Percentiles rank a stretch among this genome's conserved stretches.
Conservation (phyloP, 2,113 vertebrate species). For the Hippocampus guttulatus region DNA sequence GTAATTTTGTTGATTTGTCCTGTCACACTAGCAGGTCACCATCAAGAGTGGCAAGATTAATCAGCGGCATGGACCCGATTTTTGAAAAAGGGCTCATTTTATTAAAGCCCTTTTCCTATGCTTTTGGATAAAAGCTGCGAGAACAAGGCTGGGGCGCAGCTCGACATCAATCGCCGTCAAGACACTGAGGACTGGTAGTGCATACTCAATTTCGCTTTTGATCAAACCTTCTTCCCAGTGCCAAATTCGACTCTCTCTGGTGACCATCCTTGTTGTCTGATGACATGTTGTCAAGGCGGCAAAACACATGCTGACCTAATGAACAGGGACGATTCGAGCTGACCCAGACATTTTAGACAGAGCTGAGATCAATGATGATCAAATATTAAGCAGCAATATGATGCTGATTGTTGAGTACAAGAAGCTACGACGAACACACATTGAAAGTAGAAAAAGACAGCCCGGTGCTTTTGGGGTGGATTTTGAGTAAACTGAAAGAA, state of each 20-base stretch:
- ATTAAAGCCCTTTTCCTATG: not conserved
- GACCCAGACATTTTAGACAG: conserved; percentile 3
- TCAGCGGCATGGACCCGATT: not conserved
- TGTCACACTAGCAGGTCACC: not conserved
- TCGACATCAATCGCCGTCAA: not conserved
- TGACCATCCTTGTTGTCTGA: not conserved
- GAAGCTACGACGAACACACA: not conserved
- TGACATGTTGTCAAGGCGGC: not conserved
- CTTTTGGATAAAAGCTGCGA: not conserved
- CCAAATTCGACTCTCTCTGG: conserved; percentile 10
- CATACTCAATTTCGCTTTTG: conserved; percentile 26
- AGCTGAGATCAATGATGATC: not conserved
- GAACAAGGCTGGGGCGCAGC: not conserved
- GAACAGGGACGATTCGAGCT: conserved; percentile 2
- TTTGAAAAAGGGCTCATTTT: not conserved
- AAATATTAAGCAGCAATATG: not conserved
- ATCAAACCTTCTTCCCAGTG: conserved; percentile 7
- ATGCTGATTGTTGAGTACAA: not conserved
- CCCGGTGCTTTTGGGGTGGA: too few species aligned
- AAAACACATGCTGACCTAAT: conserved; percentile 7
- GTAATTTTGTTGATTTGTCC: not conserved
- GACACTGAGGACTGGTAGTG: conserved; percentile 10
- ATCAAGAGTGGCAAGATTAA: not conserved
- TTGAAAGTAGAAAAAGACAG: not conserved
- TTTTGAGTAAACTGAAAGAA: too few species aligned